These are phyloP conservation scores for Heliconius himera DNA, from an alignment of 1,140 invertebrate genomes.

Conservation along the genomic window DNA sequence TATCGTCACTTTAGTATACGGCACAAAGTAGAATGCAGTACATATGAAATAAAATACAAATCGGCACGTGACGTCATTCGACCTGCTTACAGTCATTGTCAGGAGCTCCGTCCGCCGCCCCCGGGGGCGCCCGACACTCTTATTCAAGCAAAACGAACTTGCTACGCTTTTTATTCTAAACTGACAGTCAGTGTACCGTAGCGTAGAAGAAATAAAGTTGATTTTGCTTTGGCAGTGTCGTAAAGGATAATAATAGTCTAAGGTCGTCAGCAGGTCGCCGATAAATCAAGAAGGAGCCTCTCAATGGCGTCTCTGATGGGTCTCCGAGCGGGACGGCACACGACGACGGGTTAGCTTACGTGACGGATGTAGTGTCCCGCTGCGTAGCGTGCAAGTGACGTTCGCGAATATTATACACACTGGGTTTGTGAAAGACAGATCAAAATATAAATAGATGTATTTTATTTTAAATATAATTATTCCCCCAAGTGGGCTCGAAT, in stretches of 20 bases:
- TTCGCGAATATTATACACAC: no score
- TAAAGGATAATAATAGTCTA: conserved; percentile 17
- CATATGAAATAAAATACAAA: neutral
- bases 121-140: conserved; percentile 28
- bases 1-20: no score
- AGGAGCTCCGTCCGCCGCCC: conserved; percentile 9
- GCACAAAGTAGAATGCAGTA: neutral
- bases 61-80: conserved; percentile 27
- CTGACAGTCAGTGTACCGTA: neutral
- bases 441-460: no score
- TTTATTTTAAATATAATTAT: no score
- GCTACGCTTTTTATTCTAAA: neutral
- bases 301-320: neutral
- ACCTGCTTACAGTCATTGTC: conserved; percentile 39
- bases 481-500: no score
- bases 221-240: neutral
- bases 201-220: neutral
- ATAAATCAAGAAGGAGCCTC: conserved; percentile 25
- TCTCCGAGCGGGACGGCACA: neutral
- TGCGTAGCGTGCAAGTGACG: neutral
- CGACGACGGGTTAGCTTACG: neutral
- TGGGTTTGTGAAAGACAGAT: no score
- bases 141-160: conserved; percentile 28
- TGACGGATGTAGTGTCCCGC: conserved; percentile 16
- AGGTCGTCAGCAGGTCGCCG: conserved; percentile 18